Base-by-base conservation (phyloP, 1,140 invertebrate species). In the Cyrtorhinus lividipennis region DNA sequence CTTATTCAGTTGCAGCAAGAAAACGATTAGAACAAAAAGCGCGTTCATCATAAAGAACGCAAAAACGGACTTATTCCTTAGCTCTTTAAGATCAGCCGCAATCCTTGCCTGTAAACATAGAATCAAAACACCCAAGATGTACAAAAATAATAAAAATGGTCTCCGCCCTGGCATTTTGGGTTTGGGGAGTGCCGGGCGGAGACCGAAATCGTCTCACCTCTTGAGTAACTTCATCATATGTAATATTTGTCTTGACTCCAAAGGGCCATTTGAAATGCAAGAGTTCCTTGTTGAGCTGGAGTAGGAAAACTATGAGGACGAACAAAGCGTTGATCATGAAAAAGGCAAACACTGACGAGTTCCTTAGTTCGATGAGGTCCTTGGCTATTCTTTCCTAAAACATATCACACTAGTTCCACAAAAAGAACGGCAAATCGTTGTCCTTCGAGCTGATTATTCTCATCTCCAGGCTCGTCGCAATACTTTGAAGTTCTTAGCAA, bases 31-130 rank as follows among this genome's bases (percentile, higher is more conserved):
- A 73, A 98, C 92, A 83, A 98, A 98, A 71, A 98, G 85, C 76
- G 94, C 90, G 83, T 99, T 99, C 80, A 96, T 88, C 92, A 99
- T 97, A 80, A 97, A 90, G 85, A 97, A 98, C 70, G 91, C 91
- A 76, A 97, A 96, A 64, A 95, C 92, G 69, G 91, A 89, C 77
- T 95, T 95, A 83, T 96, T 97, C 69, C 94, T 81, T 69, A 97
- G 82, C 71, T 94, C 91, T 73, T 88, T 85, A 73, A 98, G 80
- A 76, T 95, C 92, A 69, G 79, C 77, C 71, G 88, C 87, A 69
- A 95, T 87, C 70, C 88, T 81, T 73, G 83, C 86, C 87, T 95
- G 82, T 77, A 80, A 81, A 76, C 75, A 77, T 25, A 67, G 56
- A 48, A 56, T 22, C 60, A 64, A 53, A 62, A 63, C 23, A 65